These are phyloP conservation scores for Cosmia pyralina DNA, from an alignment of 2,888 invertebrate species.

Conservation along the genomic window DNA sequence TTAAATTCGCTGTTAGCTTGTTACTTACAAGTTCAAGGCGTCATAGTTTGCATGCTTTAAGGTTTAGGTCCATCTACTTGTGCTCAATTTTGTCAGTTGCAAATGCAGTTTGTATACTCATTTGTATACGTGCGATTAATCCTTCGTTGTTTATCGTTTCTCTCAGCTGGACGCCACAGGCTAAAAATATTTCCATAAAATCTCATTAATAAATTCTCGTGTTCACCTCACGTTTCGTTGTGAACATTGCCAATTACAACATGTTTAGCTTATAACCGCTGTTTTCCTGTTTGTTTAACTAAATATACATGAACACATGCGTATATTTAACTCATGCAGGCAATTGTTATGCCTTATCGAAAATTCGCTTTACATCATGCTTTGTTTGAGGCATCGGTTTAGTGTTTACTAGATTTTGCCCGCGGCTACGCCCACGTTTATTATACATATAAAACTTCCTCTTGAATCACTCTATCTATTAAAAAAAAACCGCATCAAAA, in stretches of 20 bases:
- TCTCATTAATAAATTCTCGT: slow-evolving; percentile 20
- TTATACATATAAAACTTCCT: too few species aligned
- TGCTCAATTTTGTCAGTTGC: not conserved
- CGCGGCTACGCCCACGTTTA: too few species aligned
- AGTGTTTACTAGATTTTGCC: too few species aligned
- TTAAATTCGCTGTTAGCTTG: not conserved
- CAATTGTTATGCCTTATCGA: slow-evolving; percentile 27
- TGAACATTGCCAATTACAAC: slow-evolving; percentile 31
- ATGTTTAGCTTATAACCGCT: slow-evolving; percentile 32
- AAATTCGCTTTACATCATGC: slow-evolving; percentile 33
- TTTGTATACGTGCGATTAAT: slow-evolving; percentile 11
- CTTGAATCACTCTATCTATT: too few species aligned
- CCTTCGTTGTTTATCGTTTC: not conserved
- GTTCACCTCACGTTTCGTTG: slow-evolving; percentile 16
- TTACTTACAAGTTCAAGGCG: not conserved
- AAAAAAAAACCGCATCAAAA: too few species aligned
- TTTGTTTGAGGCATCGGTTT: slow-evolving; percentile 20
- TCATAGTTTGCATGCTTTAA: not conserved
- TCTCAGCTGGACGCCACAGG: slow-evolving; percentile 26
- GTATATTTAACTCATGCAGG: slow-evolving; percentile 30
- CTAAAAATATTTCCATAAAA: slow-evolving; percentile 17
- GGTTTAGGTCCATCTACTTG: not conserved
- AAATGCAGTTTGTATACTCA: slow-evolving; percentile 1
- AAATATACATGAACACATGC: slow-evolving; percentile 24
- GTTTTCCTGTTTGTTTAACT: slow-evolving; percentile 65